phyloP scores from a whole-genome alignment of 2,888 invertebrate species.

The Pristionchus mayeri region DNA sequence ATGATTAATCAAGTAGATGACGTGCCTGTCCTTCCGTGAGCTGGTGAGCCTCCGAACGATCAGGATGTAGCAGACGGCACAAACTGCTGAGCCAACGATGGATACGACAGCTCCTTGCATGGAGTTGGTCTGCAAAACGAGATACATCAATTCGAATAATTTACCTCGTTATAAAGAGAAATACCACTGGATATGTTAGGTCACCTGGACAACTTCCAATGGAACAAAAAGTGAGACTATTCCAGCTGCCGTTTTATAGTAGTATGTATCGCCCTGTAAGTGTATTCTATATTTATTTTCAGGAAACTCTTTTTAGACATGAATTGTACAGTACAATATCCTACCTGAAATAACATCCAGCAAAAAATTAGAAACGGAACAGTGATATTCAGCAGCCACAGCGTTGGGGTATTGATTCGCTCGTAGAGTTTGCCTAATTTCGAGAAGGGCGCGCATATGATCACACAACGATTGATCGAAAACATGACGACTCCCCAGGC shows the following conservation, averaged over 20 bases:
- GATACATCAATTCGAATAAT: neutral
- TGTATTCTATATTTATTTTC: neutral
- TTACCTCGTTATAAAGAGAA: neutral
- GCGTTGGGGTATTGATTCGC: neutral
- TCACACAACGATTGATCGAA: neutral
- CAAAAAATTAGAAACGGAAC: neutral
- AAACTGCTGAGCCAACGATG: neutral
- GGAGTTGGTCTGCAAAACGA: neutral
- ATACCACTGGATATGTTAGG: neutral
- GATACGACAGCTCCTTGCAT: neutral
- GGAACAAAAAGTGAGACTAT: neutral
- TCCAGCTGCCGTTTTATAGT: neutral
- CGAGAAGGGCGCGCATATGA: neutral
- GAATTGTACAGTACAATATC: no score
- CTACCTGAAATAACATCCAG: neutral
- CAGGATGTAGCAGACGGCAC: neutral
- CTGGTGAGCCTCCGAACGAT: neutral
- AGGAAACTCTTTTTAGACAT: no score
- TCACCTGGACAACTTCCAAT: neutral
- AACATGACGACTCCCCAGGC: slow-evolving; percentile 11
- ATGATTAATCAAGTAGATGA: no score
- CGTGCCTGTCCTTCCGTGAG: neutral
- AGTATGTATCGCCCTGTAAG: neutral
- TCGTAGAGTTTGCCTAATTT: neutral
- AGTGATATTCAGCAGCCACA: neutral